Evolutionary conservation across 2,113 vertebrate genomes (phyloP).

Genomic region (Irena cyanogastra): DNA sequence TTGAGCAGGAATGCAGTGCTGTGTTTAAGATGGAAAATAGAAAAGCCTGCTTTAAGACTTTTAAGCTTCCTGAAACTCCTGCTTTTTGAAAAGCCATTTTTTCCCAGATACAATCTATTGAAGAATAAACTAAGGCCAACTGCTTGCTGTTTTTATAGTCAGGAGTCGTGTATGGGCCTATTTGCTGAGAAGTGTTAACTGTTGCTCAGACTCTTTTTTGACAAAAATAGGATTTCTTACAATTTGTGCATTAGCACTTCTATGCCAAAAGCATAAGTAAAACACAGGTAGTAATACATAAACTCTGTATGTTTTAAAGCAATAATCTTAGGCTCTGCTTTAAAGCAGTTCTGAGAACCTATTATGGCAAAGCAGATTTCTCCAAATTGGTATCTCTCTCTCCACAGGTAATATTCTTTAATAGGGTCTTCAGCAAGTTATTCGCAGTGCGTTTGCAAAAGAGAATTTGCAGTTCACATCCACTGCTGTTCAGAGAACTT

Average conservation of each 20-base stretch:
- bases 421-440: not conserved
- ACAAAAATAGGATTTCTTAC: not conserved
- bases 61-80: not conserved
- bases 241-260: not conserved
- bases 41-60: not conserved
- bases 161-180: not conserved
- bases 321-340: not conserved
- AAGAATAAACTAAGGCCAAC: not conserved
- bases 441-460: not conserved
- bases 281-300: not conserved
- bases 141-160: not conserved
- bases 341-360: not conserved
- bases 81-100: not conserved
- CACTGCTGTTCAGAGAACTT: not conserved
- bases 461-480: not conserved
- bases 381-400: not conserved
- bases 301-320: not conserved
- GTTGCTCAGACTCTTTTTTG: not conserved
- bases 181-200: not conserved
- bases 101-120: not conserved
- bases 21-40: not conserved
- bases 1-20: not conserved
- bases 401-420: not conserved
- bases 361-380: not conserved
- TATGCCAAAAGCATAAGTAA: not conserved